A percentile compares a stretch with the other conserved stretches of the same genome.
phyloP scores from a whole-genome alignment of 2,113 vertebrate species.

The Daphoenositta chrysoptera region DNA sequence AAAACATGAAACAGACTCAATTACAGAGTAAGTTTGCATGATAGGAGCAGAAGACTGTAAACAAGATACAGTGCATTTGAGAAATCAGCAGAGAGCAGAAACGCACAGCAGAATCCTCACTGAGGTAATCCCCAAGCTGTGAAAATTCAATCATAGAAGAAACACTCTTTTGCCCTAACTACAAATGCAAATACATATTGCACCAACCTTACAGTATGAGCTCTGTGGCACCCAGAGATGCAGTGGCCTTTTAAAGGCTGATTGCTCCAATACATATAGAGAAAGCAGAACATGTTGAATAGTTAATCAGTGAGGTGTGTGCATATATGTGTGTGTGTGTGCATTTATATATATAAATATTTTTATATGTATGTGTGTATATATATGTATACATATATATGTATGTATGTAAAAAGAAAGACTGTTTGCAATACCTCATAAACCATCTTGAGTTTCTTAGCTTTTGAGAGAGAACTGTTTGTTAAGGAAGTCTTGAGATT shows the following conservation, averaged over 20 bases:
- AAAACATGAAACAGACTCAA: neutral
- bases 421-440: neutral
- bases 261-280: neutral
- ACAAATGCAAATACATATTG: neutral
- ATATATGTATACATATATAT: no score
- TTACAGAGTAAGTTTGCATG: neutral
- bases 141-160: neutral
- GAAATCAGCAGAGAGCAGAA: neutral
- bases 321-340: no score
- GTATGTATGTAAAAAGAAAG: neutral
- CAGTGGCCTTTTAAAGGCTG: neutral
- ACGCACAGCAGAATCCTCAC: neutral
- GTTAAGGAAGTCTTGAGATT: neutral
- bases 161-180: neutral
- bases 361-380: fast-evolving
- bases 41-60: neutral
- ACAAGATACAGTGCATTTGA: neutral
- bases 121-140: neutral
- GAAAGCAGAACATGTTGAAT: neutral
- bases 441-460: neutral
- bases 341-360: neutral
- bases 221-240: neutral
- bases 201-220: neutral
- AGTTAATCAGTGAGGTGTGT: neutral
- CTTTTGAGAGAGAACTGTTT: neutral